These are phyloP conservation scores for Ceyx cyanopectus DNA, from an alignment of 2,113 vertebrate genomes.

Conservation along the genomic window DNA sequence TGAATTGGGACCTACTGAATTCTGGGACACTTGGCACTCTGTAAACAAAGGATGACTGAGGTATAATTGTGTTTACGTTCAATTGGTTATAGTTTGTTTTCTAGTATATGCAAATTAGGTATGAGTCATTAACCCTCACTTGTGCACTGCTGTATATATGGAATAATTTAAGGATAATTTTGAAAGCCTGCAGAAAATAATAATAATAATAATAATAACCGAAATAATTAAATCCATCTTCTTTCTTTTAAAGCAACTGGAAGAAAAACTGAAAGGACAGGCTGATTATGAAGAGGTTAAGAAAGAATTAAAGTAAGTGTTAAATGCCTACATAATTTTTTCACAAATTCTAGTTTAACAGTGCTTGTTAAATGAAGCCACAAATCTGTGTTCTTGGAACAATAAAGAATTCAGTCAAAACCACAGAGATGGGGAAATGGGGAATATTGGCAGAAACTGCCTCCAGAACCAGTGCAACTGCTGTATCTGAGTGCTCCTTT, in stretches of 20 bases:
- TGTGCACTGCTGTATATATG: slow-evolving; percentile 32
- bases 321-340: slow-evolving; percentile 48
- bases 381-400: slow-evolving; percentile 51
- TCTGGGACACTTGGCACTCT: slow-evolving; percentile 27
- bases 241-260: slow-evolving; percentile 88
- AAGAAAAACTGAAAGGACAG: slow-evolving; percentile 96
- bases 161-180: slow-evolving; percentile 57
- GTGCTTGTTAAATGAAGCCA: slow-evolving; percentile 54
- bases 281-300: slow-evolving; percentile 98
- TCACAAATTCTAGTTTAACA: slow-evolving; percentile 12
- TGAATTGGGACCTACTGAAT: background rate
- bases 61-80: slow-evolving; percentile 65
- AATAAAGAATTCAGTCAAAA: slow-evolving; percentile 46
- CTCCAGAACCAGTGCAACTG: slow-evolving; percentile 1
- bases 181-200: slow-evolving; percentile 24
- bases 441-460: slow-evolving; percentile 37
- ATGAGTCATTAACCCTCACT: slow-evolving; percentile 67
- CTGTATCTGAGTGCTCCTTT: background rate
- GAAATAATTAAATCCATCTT: slow-evolving; percentile 60
- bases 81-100: slow-evolving; percentile 68
- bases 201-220: background rate
- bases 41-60: slow-evolving; percentile 49
- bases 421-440: background rate
- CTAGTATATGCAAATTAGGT: slow-evolving; percentile 65
- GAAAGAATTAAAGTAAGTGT: slow-evolving; percentile 95